Evolutionary conservation across 2,888 invertebrate species (phyloP).

Genomic region (Athalia cordata): DNA sequence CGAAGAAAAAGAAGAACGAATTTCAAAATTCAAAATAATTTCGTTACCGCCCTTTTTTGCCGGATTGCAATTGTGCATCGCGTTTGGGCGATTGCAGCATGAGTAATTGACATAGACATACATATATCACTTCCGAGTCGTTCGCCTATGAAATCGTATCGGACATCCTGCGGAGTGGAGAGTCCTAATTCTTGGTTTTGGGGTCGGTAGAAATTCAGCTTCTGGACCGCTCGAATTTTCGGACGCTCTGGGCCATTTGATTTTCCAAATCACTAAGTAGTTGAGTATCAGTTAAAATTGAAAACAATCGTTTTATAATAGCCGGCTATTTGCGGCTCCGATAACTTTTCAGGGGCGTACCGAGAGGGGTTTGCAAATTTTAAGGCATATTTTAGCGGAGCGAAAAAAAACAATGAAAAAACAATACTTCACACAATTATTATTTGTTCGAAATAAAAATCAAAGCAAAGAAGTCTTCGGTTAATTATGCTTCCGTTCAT

Average conservation of each 20-base stretch:
- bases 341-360: too few species aligned
- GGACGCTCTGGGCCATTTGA: background rate
- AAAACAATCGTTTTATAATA: background rate
- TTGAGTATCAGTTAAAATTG: background rate
- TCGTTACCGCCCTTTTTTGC: background rate
- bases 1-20: background rate
- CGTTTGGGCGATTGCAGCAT: too few species aligned
- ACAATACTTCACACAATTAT: too few species aligned
- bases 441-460: too few species aligned
- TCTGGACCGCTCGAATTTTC: background rate
- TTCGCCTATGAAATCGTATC: constrained; percentile 28
- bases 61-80: background rate
- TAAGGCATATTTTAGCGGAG: too few species aligned
- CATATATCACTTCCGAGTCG: constrained; percentile 23
- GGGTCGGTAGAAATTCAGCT: background rate
- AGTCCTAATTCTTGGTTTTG: background rate
- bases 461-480: too few species aligned
- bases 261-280: constrained; percentile 15
- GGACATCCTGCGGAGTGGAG: constrained; percentile 7
- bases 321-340: too few species aligned
- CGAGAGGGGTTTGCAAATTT: too few species aligned
- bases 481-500: too few species aligned
- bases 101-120: too few species aligned
- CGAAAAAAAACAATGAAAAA: too few species aligned
- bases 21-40: background rate